Evolutionary conservation across 2,797 vertebrate species (phyloP).

Genomic region (Chelonia mydas): DNA sequence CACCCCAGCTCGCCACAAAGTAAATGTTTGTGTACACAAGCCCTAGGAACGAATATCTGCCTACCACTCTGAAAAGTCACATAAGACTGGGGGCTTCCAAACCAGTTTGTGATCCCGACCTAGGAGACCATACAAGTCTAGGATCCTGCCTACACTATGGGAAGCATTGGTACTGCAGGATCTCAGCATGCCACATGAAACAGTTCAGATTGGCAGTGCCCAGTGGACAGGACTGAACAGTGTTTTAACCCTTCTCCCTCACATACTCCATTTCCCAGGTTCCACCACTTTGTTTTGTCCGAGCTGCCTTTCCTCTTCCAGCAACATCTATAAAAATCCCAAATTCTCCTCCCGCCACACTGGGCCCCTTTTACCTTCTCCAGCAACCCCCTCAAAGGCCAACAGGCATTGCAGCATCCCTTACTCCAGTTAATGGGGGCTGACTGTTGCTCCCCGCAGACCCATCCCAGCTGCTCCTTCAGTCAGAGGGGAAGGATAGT

Average conservation of each 20-base stretch:
- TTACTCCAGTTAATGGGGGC: neutral
- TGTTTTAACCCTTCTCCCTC: neutral
- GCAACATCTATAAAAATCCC: neutral
- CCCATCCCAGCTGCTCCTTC: neutral
- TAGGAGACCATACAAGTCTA: neutral
- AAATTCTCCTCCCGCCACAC: neutral
- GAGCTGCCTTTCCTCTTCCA: neutral
- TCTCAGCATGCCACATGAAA: neutral
- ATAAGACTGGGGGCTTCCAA: neutral
- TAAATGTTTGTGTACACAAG: neutral
- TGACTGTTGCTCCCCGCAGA: neutral
- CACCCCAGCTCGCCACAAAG: neutral
- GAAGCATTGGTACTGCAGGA: neutral
- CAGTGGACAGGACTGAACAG: neutral
- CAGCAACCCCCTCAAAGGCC: neutral
- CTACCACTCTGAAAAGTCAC: neutral
- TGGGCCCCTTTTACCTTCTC: neutral
- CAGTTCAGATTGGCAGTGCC: neutral
- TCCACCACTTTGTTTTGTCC: neutral
- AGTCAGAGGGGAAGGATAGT: neutral
- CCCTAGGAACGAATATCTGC: neutral
- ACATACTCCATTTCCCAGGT: neutral
- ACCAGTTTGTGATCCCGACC: neutral
- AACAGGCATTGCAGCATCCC: neutral
- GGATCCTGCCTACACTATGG: neutral